These are phyloP conservation scores for Limnephilus auricula DNA, from an alignment of 2,888 invertebrate genomes.

Conservation along the genomic window DNA sequence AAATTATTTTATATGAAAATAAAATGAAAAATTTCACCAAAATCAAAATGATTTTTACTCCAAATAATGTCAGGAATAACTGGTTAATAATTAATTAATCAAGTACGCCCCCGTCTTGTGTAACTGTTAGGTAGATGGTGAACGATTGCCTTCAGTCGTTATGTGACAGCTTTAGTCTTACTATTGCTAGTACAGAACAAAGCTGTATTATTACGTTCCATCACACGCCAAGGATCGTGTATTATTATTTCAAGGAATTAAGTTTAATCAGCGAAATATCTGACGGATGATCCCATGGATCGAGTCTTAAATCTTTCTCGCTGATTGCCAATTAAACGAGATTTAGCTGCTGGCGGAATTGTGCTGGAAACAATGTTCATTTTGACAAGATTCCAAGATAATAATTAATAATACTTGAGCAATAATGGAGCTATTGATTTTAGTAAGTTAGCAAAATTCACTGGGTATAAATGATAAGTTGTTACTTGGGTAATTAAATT, in stretches of 20 bases:
- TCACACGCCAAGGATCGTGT: neutral
- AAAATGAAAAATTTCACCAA: no score
- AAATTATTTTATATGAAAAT: no score
- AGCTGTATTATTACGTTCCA: neutral
- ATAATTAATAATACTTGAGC: neutral
- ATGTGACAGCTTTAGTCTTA: neutral
- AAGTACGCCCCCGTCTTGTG: no score
- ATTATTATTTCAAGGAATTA: neutral
- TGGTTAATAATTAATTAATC: no score
- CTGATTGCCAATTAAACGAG: slow-evolving; percentile 2
- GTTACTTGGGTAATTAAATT: neutral
- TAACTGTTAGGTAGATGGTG: no score
- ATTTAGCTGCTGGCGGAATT: neutral
- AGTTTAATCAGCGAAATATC: neutral
- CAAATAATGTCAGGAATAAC: no score
- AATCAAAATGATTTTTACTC: no score
- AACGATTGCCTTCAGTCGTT: neutral
- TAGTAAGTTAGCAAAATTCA: neutral
- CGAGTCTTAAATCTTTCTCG: neutral
- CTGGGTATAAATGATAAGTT: neutral
- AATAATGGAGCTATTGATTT: neutral
- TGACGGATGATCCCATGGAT: neutral
- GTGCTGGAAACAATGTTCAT: neutral
- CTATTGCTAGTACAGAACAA: neutral
- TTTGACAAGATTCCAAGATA: neutral